Base-by-base conservation (phyloP, 2,888 invertebrate genomes). In the Drosophila pseudotakahashii region DNA sequence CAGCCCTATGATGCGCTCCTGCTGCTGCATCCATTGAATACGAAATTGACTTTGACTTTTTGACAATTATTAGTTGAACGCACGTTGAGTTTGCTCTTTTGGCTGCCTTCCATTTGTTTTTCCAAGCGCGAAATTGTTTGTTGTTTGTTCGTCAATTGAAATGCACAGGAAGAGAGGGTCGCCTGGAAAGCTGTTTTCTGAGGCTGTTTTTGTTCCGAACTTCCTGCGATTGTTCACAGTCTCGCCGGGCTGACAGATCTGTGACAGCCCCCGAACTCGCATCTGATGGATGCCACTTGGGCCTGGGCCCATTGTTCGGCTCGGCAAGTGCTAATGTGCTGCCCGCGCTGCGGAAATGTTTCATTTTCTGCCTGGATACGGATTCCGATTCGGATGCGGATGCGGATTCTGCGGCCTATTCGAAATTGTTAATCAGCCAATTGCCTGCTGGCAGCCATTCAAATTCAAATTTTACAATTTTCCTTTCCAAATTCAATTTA, bases 41-140 rank as follows among this genome's bases (percentile, higher is more conserved):
- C 70, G 47, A 77, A 89, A 82, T 78, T 77, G 73, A 87, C 79
- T 79, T 86, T 89, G 88, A 90, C 89, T 90, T 79, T 77, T 81
- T 89, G 89, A 90, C 90, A 90, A 90, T 90, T 89, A 90, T 90
- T 90, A 90, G 89, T 88, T 89, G 83, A 87, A 81, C 88, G 85
- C 76, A 78, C 86, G 87, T 82, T 84, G 78, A 64, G 76, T 73
- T 76, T 63, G 68, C 61, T 63, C 66, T 55, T 63, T 68, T 79
- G 59, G 59, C 75, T 64, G 71, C 64, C 69, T 74, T 73, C 76
- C 79, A 76, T 76, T 76, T 79, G 87, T 48, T 64, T 78, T 78
- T 72, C 79, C 79, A 79, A 78, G 81, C 77, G 81, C 81, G 77
- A 85, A 90, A 88, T 87, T 86, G 85, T 89, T 89, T 90, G 89